Evolutionary conservation across 1,140 invertebrate genomes (phyloP), one percentile per base, ranked within the genome.

Genomic region (Coptotermes formosanus): DNA sequence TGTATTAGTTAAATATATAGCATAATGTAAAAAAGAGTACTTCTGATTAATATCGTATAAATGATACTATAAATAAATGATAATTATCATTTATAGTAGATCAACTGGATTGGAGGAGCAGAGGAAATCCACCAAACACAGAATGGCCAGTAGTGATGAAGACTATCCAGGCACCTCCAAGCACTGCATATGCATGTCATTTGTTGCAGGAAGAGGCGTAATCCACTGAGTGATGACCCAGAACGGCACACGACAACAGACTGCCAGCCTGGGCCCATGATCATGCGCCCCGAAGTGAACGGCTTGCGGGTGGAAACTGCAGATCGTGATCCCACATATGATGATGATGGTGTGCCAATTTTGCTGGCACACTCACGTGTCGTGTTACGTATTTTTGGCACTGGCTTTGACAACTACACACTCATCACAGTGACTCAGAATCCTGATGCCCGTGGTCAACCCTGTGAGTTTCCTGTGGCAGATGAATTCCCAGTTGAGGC

Each of bases 351-450:
- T 2, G 91, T 96, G 59, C 95, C 95, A 0, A 92, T 92, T 87
- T 92, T 97, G 75, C 88, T 95, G 86, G 93, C 93, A 12, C 92
- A 93, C 21, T 91, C 90, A 0, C 89, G 90, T 32, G 91, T 94
- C 69, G 92, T 91, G 11, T 89, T 97, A 48, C 93, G 96, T 52
- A 87, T 97, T n/a, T 97, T 97, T 90, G 96, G 96, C 1, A 90
- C 89, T 45, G 94, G 94, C 30, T 92, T 97, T 82, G 94, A 93
- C 0, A 89, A 93, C 6, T 89, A 93, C 84, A 96, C 96, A 0
- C 90, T 94, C 23, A 93, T 97, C 81, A 93, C 94, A 0, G 96
- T 97, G 88, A 97, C 96, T 0, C 91, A 93, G 52, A 90, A 92
- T 69, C 87, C 88, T 0, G 91, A 92, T 48, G 86, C 91, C 9